Evolutionary conservation across 2,113 vertebrate species (phyloP).

Genomic region (Spheniscus mendiculus): DNA sequence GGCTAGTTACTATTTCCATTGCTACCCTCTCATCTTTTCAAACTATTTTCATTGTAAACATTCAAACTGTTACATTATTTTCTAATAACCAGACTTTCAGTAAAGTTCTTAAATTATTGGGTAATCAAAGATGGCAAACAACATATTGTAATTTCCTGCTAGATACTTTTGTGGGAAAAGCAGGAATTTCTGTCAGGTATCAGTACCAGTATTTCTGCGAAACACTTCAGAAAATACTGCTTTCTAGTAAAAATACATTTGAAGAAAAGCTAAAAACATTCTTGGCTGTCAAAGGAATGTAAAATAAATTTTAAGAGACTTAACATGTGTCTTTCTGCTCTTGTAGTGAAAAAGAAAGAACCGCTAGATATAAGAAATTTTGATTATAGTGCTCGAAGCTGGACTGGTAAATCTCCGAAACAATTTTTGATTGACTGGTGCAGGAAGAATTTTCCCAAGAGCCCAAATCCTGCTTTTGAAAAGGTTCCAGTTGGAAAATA

Average conservation of each 20-base stretch:
- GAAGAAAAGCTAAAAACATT: neutral
- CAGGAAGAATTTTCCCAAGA: slow-evolving; percentile 94
- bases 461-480: slow-evolving; percentile 89
- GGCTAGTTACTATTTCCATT: neutral
- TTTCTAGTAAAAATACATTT: neutral
- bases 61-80: neutral
- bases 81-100: neutral
- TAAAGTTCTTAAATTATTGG: neutral
- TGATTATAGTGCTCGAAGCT: slow-evolving; percentile 96
- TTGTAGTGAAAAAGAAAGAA: slow-evolving; percentile 85
- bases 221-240: neutral
- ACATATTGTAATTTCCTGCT: neutral
- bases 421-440: slow-evolving; percentile 99
- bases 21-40: neutral
- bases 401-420: slow-evolving; percentile 98
- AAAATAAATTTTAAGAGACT: neutral
- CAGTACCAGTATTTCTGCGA: neutral
- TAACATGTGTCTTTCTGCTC: neutral
- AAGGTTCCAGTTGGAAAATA: slow-evolving; percentile 90
- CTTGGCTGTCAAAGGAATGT: neutral
- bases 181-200: neutral
- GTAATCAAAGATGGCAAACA: neutral
- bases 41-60: neutral
- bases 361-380: slow-evolving; percentile 91
- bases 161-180: neutral